A percentile compares a stretch with the other conserved stretches of the same genome.
Conservation (phyloP, 2,113 vertebrate genomes). For the Chlorodrepanis virens region DNA sequence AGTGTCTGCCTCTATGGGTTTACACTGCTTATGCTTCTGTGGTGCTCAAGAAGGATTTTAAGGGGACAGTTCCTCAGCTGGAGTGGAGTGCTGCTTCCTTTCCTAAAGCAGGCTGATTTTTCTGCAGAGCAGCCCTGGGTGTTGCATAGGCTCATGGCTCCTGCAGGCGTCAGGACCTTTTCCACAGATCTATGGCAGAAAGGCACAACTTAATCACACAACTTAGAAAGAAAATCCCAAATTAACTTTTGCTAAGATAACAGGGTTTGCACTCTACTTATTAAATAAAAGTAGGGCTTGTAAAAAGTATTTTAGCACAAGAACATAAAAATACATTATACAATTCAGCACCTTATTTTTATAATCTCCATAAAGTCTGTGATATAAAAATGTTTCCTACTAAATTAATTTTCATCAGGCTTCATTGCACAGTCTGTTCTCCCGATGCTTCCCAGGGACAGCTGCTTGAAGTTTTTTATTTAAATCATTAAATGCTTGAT, state of each 20-base stretch:
- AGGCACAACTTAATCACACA: background rate
- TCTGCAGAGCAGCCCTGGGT: background rate
- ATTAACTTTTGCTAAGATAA: background rate
- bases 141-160: background rate
- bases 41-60: background rate
- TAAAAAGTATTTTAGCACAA: background rate
- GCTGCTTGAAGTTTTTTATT: conserved; percentile 34
- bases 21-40: background rate
- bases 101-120: background rate
- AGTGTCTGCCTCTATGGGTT: background rate
- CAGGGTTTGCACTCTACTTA: background rate
- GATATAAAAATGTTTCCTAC: background rate
- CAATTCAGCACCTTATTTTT: conserved; percentile 22
- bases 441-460: background rate
- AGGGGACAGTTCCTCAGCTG: background rate
- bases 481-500: conserved; percentile 53
- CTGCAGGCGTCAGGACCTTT: background rate
- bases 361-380: background rate
- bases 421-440: conserved; percentile 19
- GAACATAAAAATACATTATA: background rate
- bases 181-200: background rate
- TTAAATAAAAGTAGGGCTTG: background rate
- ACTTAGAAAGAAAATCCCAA: background rate
- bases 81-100: background rate
- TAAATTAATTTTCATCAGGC: conserved; percentile 46